phyloP scores from a whole-genome alignment of 1,140 invertebrate genomes.

The Panagrolaimus sp. region DNA sequence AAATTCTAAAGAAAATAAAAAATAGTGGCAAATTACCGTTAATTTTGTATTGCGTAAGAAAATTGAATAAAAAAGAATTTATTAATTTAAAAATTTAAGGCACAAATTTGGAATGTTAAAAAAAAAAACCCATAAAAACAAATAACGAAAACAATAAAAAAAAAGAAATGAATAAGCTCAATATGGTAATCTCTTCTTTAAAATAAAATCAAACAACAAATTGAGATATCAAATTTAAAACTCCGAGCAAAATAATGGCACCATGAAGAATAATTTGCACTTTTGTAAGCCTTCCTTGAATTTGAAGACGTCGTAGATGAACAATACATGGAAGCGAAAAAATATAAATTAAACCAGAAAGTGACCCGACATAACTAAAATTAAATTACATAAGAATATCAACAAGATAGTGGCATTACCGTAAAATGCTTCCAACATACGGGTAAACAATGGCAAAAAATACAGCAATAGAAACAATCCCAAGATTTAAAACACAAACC shows the following conservation, averaged over 20 bases:
- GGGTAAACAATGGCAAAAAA: conserved; percentile 78
- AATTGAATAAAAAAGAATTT: not conserved
- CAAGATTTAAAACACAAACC: conserved; percentile 60
- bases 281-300: conserved; percentile 64
- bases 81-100: not conserved
- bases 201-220: conserved; percentile 55
- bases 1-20: too few species aligned
- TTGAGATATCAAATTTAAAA: conserved; percentile 61
- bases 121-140: not conserved
- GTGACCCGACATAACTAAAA: conserved; percentile 74
- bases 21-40: conserved; percentile 16
- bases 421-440: conserved; percentile 76
- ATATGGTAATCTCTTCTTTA: not conserved
- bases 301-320: conserved; percentile 67
- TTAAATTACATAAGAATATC: conserved; percentile 63
- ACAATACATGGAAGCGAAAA: conserved; percentile 75
- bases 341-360: conserved; percentile 78
- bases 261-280: conserved; percentile 55
- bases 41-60: conserved; percentile 6
- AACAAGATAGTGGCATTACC: conserved; percentile 75
- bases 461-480: conserved; percentile 67
- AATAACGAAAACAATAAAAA: not conserved
- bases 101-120: not conserved
- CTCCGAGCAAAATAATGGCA: conserved; percentile 59
- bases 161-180: conserved; percentile 16